Base-by-base conservation (phyloP, 2,888 invertebrate species). In the Rhamphomyia laevipes region DNA sequence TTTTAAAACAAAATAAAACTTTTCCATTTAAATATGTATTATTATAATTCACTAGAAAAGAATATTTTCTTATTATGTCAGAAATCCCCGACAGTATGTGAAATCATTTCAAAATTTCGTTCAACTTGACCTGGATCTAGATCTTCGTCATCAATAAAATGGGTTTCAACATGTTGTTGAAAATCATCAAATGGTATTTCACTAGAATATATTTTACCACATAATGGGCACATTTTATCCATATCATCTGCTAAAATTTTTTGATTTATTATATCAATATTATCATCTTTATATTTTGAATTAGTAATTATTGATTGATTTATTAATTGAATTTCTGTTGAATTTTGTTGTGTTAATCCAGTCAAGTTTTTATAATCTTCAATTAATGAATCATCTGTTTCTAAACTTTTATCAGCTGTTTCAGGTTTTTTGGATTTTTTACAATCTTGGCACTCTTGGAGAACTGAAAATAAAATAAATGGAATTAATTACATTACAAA, bases 121-220 rank as follows among this genome's bases (percentile, higher is more conserved):
- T 72, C 70, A 35, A 74, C 64, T n/a, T 35, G 2, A 44, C 75
- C 75, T 15, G 55, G 51, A 58, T 78, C 77, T 10, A 64, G 52
- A 51, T 77, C 77, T 48, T 64, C 65, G 48, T 78, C 77, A 56
- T 78, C 77, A 49, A 75, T 69, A 65, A 88, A 88, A 71, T 88
- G 88, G 58, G 74, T 77, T 65, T 86, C 80, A 27, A 89, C 88
- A 68, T 89, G 88, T 50, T 78, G 72, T 55, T 82, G 80, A 61
- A 87, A 87, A 43, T 77, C 75, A 23, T 75, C 68, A 64, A 86
- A 85, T 18, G 73, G 63, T 12, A 74, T 63, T 48, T 76, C 71
- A 61, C 74, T 75, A 42, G 71, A 70, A 61, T 81, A 87, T 54
- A 73, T 71, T 63, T 75, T 73, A 11, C 80, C 81, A 67, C 88